Conservation (phyloP, 2,888 invertebrate species). For the Lamproptera curius region DNA sequence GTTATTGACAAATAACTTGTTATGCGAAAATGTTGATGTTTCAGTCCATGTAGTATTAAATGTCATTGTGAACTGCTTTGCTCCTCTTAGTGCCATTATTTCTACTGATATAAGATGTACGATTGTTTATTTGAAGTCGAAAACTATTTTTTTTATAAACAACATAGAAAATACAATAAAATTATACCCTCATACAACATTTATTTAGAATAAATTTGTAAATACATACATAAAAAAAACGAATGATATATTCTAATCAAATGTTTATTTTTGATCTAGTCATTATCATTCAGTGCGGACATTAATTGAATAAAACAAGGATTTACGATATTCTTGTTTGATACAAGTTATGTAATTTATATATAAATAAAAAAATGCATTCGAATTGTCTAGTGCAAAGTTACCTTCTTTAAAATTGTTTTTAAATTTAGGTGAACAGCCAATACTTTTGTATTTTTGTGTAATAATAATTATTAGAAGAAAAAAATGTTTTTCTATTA, state of each 20-base stretch:
- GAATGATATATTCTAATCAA: conserved; percentile 23
- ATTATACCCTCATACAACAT: too few relatives aligned
- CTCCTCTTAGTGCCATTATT: conserved; percentile 14
- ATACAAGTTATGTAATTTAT: not conserved
- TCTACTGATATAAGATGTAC: not conserved
- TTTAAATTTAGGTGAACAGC: conserved; percentile 37
- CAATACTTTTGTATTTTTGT: conserved; percentile 14
- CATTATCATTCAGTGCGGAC: conserved; percentile 35
- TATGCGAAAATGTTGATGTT: too few relatives aligned
- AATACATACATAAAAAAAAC: conserved; percentile 19
- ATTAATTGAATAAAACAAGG: not conserved
- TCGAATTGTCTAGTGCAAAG: conserved; percentile 21
- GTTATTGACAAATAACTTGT: not conserved
- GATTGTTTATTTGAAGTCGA: not conserved
- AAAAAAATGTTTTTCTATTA: conserved; percentile 32
- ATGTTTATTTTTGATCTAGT: conserved; percentile 39
- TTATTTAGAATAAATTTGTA: conserved; percentile 22
- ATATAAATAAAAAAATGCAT: conserved; percentile 8
- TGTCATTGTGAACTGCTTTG: conserved; percentile 2
- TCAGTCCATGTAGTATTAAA: not conserved
- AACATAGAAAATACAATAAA: not conserved
- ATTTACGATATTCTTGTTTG: conserved; percentile 2
- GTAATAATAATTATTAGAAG: conserved; percentile 17
- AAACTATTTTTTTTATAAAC: not conserved
- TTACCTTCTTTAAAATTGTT: conserved; percentile 39